Evolutionary conservation across 2,888 invertebrate species (phyloP).

Genomic region (Meiosimyza platycephala): DNA sequence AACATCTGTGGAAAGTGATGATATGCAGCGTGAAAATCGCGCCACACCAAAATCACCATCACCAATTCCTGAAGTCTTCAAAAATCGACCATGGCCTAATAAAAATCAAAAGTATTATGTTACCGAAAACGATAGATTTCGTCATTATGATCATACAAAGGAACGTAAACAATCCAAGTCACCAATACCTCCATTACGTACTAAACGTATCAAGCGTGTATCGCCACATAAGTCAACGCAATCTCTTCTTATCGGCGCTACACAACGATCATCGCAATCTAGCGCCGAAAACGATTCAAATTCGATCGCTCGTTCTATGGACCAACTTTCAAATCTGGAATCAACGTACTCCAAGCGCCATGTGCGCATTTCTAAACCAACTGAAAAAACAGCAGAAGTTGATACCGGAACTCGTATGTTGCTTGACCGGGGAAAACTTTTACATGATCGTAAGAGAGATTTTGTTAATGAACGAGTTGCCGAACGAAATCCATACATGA

Average conservation of each 20-base stretch:
- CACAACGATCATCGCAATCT: constrained; percentile 48
- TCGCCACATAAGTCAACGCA: constrained; percentile 22
- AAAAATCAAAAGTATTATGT: neutral
- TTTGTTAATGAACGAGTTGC: constrained; percentile 65
- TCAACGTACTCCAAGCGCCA: constrained; percentile 31
- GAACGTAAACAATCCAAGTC: too few species aligned
- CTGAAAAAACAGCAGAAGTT: constrained; percentile 42
- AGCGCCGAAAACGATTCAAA: constrained; percentile 52
- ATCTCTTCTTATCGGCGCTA: neutral
- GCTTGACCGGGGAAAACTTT: constrained; percentile 63
- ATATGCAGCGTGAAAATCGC: constrained; percentile 29
- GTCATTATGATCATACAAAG: too few species aligned
- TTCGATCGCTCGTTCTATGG: constrained; percentile 45
- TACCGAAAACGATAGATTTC: too few species aligned
- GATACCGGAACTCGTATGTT: constrained; percentile 60
- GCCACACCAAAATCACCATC: neutral
- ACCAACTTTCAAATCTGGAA: constrained; percentile 40
- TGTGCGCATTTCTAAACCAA: constrained; percentile 19
- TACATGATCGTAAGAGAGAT: constrained; percentile 65
- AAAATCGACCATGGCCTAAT: constrained; percentile 58
- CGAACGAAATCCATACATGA: constrained; percentile 66
- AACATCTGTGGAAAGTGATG: constrained; percentile 30
- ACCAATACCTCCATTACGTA: constrained; percentile 2
- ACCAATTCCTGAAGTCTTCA: constrained; percentile 43
- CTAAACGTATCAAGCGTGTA: neutral